Evolutionary conservation across 2,888 invertebrate genomes (phyloP), one percentile per base, ranked within the genome.

Genomic region (Luffia ferchaultella): DNA sequence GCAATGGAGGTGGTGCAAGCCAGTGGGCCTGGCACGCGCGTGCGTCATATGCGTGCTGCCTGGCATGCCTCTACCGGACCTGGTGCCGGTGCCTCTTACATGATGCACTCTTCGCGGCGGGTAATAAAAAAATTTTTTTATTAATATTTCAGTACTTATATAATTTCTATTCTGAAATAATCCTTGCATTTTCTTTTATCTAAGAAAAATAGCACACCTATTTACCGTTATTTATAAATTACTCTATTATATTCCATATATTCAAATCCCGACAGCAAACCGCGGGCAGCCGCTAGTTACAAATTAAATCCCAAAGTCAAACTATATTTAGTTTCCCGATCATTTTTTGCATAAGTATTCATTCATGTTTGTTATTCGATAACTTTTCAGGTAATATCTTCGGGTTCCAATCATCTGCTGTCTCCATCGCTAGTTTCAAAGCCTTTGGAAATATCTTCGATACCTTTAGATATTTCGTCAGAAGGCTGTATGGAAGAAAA

Each of bases 1-100:
- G 83, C 83, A 0, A 85, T 91, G 80, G 91, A 92, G 73, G 90
- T 92, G 60, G 84, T 90, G 57, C 87, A 90, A 64, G 87, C 89
- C 49, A 89, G 88, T 65, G 87, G 87, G 54, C 89, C 90, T 45
- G 89, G 88, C 5, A 88, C 90, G 46, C 86, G 87, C 20, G 79
- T 92, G 63, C 90, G 91, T 62, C 90, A 92, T 55, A 87, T 92
- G 79, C 88, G 90, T 59, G 88, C 91, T 45, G 70, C 88, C 0
- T 83, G 77, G 61, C 83, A 83, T 62, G 72, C 80, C 48, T 66
- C 79, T 1, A 69, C 80, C 5, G 78, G 73, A 0, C 76, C 77
- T 1, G 82, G 80, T 1, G 62, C 67, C 7, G 71, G 76, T 30
- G 69, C 78, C 16, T 79, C 80, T 46, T 82, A 70, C 57, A 70